These are phyloP conservation scores for Pseudoatta argentina DNA, from an alignment of 1,140 invertebrate genomes.

Conservation along the genomic window DNA sequence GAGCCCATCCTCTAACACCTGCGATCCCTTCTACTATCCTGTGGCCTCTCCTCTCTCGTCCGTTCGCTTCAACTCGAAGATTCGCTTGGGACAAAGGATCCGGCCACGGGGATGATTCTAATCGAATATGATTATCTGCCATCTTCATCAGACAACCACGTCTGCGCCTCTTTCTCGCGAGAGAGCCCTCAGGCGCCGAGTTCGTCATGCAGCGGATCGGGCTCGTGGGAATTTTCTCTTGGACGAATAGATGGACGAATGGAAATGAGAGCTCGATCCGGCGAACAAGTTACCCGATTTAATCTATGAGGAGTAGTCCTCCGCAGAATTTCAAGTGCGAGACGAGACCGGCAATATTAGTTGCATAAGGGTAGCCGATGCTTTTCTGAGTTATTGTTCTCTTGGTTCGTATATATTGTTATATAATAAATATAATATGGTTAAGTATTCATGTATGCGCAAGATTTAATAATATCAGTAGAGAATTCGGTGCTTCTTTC, in stretches of 20 bases:
- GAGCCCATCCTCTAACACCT: constrained; percentile 53
- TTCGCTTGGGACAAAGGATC: constrained; percentile 80
- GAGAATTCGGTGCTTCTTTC: not conserved
- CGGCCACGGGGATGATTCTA: constrained; percentile 80
- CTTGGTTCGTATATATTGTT: not conserved
- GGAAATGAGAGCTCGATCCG: constrained; percentile 30
- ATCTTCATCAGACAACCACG: constrained; percentile 77
- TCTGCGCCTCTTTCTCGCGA: not conserved
- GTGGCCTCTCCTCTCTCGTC: not conserved
- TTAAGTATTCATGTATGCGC: not conserved
- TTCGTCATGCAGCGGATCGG: constrained; percentile 39
- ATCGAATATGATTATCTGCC: constrained; percentile 83
- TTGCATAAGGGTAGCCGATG: not conserved
- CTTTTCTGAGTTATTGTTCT: constrained; percentile 20
- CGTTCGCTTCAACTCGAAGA: constrained; percentile 35
- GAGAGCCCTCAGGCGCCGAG: constrained; percentile 27
- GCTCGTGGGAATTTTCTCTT: constrained; percentile 59
- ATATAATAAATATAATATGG: constrained; percentile 4
- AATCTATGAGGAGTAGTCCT: constrained; percentile 57
- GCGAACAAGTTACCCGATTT: constrained; percentile 54
- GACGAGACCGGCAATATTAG: constrained; percentile 43
- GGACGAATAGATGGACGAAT: constrained; percentile 29
- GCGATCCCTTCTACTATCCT: not conserved
- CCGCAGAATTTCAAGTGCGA: constrained; percentile 40
- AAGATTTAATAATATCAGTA: constrained; percentile 32